Conservation (phyloP, 1,140 invertebrate species). For the Heliconius hewitsoni region DNA sequence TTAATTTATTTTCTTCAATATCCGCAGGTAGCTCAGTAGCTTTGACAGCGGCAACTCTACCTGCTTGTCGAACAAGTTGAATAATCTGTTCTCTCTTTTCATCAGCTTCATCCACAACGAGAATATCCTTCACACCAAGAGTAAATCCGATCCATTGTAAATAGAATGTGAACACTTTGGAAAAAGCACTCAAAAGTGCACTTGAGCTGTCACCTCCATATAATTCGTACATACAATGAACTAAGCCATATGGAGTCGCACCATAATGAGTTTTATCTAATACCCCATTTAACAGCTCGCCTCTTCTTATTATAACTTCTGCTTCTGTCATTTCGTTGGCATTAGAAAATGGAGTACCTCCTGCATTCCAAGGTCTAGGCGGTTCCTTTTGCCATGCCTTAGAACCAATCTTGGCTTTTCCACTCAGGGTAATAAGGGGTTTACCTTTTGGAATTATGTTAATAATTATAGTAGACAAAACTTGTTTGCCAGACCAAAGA, state of each 20-base stretch:
- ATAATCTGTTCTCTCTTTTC: slow-evolving; percentile 88
- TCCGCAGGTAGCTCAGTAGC: slow-evolving; percentile 87
- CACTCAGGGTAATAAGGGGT: slow-evolving; percentile 88
- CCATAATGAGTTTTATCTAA: slow-evolving; percentile 99
- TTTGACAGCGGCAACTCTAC: slow-evolving; percentile 85
- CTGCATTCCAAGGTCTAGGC: slow-evolving; percentile 83
- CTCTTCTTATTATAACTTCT: slow-evolving; percentile 93
- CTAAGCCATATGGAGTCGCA: slow-evolving; percentile 94
- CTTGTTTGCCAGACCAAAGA: slow-evolving; percentile 99
- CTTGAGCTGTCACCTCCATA: slow-evolving; percentile 94
- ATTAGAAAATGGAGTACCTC: slow-evolving; percentile 83
- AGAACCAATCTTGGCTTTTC: slow-evolving; percentile 91
- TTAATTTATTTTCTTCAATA: slow-evolving; percentile 81
- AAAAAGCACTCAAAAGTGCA: slow-evolving; percentile 92
- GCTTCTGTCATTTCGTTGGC: slow-evolving; percentile 91
- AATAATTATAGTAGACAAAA: slow-evolving; percentile 92
- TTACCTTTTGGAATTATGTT: slow-evolving; percentile 92
- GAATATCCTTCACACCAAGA: slow-evolving; percentile 96
- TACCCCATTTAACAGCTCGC: slow-evolving; percentile 95
- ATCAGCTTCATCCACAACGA: slow-evolving; percentile 89
- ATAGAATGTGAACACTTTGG: slow-evolving; percentile 95
- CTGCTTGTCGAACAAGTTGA: slow-evolving; percentile 83
- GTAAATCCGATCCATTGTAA: slow-evolving; percentile 96
- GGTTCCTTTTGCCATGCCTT: slow-evolving; percentile 87
- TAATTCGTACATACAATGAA: slow-evolving; percentile 96